Evolutionary conservation across 2,888 invertebrate genomes (phyloP), one percentile per base, ranked within the genome.

Genomic region (Volucella zonaria): DNA sequence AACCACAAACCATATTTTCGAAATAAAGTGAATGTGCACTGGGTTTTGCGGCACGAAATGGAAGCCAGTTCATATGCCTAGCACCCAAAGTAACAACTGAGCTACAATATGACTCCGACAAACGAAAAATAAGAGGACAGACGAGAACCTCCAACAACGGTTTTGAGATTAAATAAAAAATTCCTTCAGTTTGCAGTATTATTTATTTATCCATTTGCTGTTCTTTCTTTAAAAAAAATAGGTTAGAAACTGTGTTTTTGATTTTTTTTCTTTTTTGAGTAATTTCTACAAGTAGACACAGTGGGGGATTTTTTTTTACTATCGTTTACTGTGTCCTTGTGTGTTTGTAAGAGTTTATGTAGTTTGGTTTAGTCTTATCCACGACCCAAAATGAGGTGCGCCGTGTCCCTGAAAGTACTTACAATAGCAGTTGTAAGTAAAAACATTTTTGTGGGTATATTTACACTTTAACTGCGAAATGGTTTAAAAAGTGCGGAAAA

Each of bases 1-100:
- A 80, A 61, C 74, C 67, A 14, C 67, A 80, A 74, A 80, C 74
- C 74, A 74, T 74, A 80, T 80, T 80, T 80, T 74, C 47, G 54
- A 80, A 80, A 80, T 67, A 74, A 74, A 73, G 52, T 80, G 80
- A 80, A 80, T 80, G 74, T 74, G 67, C 80, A 68, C 61, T 74
- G 74, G 61, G 61, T 79, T 73, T 71, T 9, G 14, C 43, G 1
- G 43, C 43, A 38, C 14, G 10, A 23, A 23, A 11, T 14, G 2
- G 66, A n/a, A 31, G 31, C 6, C 31, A 31, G 31, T 31, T 31
- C 6, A 14, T 49, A 42, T 40, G 47, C 71, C 51, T 49, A 76
- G 67, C 12, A 31, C 2, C 4, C 31, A 4, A 31, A 38, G 38
- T 59, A 15, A 11, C 15, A 40, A 40, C 15, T 11, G 62, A 58